Evolutionary conservation across 1,140 invertebrate genomes (phyloP), one percentile per base, ranked within the genome.

Genomic region (Zaprionus vittiger): DNA sequence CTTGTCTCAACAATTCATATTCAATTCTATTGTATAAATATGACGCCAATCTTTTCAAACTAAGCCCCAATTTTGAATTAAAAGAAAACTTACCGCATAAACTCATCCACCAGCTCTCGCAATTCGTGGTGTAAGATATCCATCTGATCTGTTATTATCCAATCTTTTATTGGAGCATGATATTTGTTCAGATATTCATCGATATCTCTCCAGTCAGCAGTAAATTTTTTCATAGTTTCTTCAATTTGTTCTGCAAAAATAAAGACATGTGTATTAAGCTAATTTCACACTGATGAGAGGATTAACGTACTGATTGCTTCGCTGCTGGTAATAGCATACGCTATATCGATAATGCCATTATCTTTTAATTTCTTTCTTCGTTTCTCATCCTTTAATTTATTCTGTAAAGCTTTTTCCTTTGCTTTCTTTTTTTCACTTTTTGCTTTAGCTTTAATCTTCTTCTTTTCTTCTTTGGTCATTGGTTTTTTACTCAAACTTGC

Each of bases 121-220:
- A 94, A 89, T 71, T 95, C 94, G 38, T 94, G 62, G 75, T 95
- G 94, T 54, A 95, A 85, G 63, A 94, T 93, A 22, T 94, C 93
- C 66, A 92, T 93, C 38, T 94, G 80, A n/a, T 94, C 80, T 11
- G 94, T 93, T 2, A 79, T 93, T 1, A 95, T 93, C 62, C 95
- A 76, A 47, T 95, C 93, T 41, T 94, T 85, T 44, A 94, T 94
- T 24, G 92, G 81, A 5, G 92, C 91, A 44, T 94, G 89, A 54
- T 92, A 70, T n/a, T 90, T 91, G 81, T 94, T 93, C 5, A 93
- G 84, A 17, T 91, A 81, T 57, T 94, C 91, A 69, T 92, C 91
- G 26, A 92, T 62, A 37, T 85, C 74, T 57, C 81, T 85, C 94
- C 95, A 95, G 20, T 94, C 86, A 26, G 80, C 75, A 0, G 82